Evolutionary conservation across 2,797 vertebrate genomes (phyloP), one percentile per base, ranked within the genome.

Genomic region (Myotis pilosus): DNA sequence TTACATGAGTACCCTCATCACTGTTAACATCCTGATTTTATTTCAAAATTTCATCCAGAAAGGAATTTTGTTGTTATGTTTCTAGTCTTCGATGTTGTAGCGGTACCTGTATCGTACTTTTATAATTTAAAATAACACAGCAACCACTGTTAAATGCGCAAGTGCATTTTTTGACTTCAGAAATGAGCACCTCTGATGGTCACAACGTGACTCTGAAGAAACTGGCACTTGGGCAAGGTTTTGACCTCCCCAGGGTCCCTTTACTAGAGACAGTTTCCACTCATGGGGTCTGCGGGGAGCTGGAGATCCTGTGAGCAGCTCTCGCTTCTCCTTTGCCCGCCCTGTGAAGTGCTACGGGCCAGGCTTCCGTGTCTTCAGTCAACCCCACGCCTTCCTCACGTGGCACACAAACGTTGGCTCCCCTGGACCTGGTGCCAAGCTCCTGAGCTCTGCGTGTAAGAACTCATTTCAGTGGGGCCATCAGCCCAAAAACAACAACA

Each of bases 401-500:
- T 69, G 90, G 86, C 81, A 13, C 49, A 17, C 15, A 5, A 78
- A 81, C 20, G 0, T 57, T 72, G 68, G 28, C 72, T 92, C 89
- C 55, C 72, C 13, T 22, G 51, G 30, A n/a, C 64, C n/a, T 1
- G 36, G 15, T 91, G 94, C 95, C 95, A 91, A 79, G 30, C 64
- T 66, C 95, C 79, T 0, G 55, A 72, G 55, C 36, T 72, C 76
- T 91, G 82, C 89, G 0, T 72, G 95, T 93, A 76, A 49, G 80
- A 79, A 97, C 96, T 91, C 81, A 94, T 95, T 89, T 92, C 89
- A 19, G 33, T 44, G 55, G 51, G 78, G 91, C 84, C 10, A 8
- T n/a, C 6, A 0, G 81, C 76, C 91, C 53, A 5, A 82, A 53
- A 92, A 90, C 86, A 94, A 49, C 94, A 91, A 79, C 28, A 38